Conservation (phyloP, 2,888 invertebrate genomes). For the Biston betularia region DNA sequence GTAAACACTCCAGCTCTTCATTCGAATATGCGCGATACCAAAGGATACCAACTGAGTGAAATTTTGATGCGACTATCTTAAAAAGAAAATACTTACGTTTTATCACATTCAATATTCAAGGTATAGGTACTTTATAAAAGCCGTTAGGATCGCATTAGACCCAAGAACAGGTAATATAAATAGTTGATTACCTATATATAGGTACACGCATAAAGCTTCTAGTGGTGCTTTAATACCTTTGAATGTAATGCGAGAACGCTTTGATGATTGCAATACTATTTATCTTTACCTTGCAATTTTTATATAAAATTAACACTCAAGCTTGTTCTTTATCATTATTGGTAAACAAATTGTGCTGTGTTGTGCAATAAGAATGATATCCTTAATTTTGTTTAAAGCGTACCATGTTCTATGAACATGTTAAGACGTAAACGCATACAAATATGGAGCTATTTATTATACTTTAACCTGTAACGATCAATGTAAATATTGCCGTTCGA, state of each 20-base stretch:
- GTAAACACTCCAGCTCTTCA: neutral
- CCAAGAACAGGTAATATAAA: conserved; percentile 23
- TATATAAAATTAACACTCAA: too few relatives aligned
- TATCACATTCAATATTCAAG: conserved; percentile 30
- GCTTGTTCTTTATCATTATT: too few relatives aligned
- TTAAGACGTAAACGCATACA: too few relatives aligned
- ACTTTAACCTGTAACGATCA: too few relatives aligned
- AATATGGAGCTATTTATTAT: too few relatives aligned
- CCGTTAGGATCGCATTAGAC: conserved; percentile 35
- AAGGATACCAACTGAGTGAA: neutral
- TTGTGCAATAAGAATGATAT: too few relatives aligned
- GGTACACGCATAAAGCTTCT: conserved; percentile 1
- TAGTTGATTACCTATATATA: conserved; percentile 20
- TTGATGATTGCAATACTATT: neutral
- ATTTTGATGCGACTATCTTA: conserved; percentile 9
- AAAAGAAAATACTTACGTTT: conserved; percentile 21
- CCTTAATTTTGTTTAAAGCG: too few relatives aligned
- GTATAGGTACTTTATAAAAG: conserved; percentile 18
- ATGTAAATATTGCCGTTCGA: too few relatives aligned
- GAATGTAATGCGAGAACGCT: neutral
- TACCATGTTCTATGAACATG: too few relatives aligned
- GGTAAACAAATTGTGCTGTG: neutral
- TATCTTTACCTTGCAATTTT: too few relatives aligned
- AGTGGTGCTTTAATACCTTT: neutral
- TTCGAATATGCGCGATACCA: conserved; percentile 8